These are phyloP conservation scores for Tragelaphus scriptus DNA, from an alignment of 2,113 vertebrate species.

Conservation along the genomic window DNA sequence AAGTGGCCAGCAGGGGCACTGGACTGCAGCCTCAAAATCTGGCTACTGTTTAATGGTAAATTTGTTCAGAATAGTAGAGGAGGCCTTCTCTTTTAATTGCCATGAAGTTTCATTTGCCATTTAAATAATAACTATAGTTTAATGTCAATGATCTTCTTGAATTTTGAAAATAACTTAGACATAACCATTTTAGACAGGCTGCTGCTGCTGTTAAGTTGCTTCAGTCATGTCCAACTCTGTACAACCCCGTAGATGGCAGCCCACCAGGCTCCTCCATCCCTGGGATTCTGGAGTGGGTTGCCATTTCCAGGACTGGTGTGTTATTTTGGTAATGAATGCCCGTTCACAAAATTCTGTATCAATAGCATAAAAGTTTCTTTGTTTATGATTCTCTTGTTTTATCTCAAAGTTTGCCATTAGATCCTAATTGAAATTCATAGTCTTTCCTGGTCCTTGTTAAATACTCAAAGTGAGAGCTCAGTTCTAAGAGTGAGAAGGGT, in stretches of 20 bases:
- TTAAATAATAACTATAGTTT: background rate
- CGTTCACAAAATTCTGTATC: background rate
- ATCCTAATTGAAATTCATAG: background rate
- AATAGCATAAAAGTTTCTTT: background rate
- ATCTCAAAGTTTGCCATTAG: background rate
- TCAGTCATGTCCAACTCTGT: background rate
- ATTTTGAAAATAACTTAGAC: background rate
- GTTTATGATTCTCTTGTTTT: background rate
- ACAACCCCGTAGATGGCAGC: background rate
- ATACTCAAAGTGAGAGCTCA: background rate
- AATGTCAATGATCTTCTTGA: background rate
- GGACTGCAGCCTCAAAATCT: background rate
- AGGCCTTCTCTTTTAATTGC: background rate
- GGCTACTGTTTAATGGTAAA: background rate
- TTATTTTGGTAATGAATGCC: background rate
- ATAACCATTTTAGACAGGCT: background rate
- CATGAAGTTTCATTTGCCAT: background rate
- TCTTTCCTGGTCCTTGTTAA: background rate
- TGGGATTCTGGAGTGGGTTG: background rate
- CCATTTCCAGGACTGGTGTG: background rate
- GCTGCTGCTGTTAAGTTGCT: background rate
- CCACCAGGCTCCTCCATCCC: background rate
- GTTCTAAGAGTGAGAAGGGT: background rate
- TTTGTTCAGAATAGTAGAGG: background rate
- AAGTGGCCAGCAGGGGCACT: background rate